Evolutionary conservation across 1,140 invertebrate species (phyloP), one percentile per base, ranked within the genome.

Genomic region (Hyposmocoma kahamanoa): DNA sequence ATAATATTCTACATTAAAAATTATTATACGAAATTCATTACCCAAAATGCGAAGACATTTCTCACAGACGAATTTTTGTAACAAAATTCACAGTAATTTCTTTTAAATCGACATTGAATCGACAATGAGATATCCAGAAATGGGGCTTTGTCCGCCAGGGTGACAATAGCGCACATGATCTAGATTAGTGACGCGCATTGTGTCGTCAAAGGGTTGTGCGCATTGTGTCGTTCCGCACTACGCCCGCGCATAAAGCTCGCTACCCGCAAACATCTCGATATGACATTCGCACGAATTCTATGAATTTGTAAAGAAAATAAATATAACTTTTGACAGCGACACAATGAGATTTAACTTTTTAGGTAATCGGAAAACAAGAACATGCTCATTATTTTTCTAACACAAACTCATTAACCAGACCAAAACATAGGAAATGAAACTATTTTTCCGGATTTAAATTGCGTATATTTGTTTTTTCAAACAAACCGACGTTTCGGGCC

Each of bases 91-190:
- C 46, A 41, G 45, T 47, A 50, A 51, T 51, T 59, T 58, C 55
- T 61, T 63, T 43, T 49, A 58, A 64, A 72, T 69, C 30, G 59
- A 49, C 53, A 62, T 65, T 53, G 57, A 67, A n/a, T n/a, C n/a
- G n/a, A n/a, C n/a, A n/a, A 62, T 62, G 44, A 75, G 59, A 67
- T 60, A 56, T 63, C 54, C 43, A 44, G 32, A 56, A 46, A 36
- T 34, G 19, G 36, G 39, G 42, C 39, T 59, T 61, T 67, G 55
- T 62, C 26, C 22, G 43, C 45, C n/a, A n/a, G 38, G 24, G 17
- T 41, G 18, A 48, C 38, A 50, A 50, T 43, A 43, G 38, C 19
- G 17, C 24, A 20, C 41, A 42, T 51, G 49, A 51, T 45, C 49
- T 51, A 45, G 49, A 50, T 44, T 50, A 50, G 41, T 44, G 49